Conservation (phyloP, 2,888 invertebrate genomes). For the Crematogaster levior region DNA sequence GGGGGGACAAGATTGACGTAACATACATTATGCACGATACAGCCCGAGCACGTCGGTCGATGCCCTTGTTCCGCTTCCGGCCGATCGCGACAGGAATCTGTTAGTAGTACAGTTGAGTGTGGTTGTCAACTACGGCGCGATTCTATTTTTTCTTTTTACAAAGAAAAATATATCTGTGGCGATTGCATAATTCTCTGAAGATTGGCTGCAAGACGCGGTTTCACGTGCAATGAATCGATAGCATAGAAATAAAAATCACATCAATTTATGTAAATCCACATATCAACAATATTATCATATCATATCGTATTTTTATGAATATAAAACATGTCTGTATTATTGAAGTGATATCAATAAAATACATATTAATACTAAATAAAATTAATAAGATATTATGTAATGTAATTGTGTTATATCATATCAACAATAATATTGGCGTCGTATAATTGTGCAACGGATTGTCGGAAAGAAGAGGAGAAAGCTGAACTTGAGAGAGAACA, state of each 20-base stretch:
- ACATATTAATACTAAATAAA: neutral
- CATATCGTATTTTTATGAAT: no score
- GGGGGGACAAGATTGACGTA: constrained; percentile 29
- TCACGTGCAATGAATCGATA: constrained; percentile 22
- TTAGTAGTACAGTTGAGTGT: constrained; percentile 38
- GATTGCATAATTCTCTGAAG: neutral
- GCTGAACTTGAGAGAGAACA: neutral
- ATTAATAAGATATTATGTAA: neutral
- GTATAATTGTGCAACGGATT: neutral
- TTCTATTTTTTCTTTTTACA: constrained; percentile 18
- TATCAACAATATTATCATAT: neutral
- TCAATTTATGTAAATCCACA: neutral
- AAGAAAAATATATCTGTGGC: neutral
- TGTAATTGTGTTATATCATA: neutral
- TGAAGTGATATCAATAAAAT: neutral
- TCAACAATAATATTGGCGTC: neutral
- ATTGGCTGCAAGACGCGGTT: neutral
- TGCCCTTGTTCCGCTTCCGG: constrained; percentile 45
- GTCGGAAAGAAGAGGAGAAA: neutral
- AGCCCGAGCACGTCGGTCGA: constrained; percentile 26
- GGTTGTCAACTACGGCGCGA: constrained; percentile 21
- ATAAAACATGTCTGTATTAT: neutral
- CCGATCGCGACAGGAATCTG: constrained; percentile 41
- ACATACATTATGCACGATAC: constrained; percentile 7
- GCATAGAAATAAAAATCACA: neutral